These are phyloP conservation scores for Andricus quercusramuli DNA, from an alignment of 2,888 invertebrate species.

Conservation along the genomic window DNA sequence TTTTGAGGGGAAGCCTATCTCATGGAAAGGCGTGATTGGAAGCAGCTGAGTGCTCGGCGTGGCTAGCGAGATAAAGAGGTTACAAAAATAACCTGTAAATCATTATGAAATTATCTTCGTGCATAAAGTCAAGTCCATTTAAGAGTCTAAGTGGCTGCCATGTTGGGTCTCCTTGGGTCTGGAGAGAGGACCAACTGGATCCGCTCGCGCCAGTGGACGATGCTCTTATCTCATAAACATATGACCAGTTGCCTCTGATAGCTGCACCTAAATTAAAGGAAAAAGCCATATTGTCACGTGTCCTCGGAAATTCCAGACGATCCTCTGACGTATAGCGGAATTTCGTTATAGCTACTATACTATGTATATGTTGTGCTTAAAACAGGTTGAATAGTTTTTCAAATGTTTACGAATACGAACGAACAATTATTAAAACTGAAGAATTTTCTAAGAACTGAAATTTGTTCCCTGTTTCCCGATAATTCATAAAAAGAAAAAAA, in stretches of 20 bases:
- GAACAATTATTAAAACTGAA: too few relatives aligned
- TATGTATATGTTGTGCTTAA: not conserved
- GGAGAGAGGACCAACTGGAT: constrained; percentile 57
- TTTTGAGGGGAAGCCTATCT: constrained; percentile 7
- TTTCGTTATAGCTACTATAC: not conserved
- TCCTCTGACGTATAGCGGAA: constrained; percentile 8
- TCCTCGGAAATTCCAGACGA: constrained; percentile 47
- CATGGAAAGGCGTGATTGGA: constrained; percentile 20
- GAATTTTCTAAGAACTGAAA: too few relatives aligned
- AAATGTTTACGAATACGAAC: not conserved
- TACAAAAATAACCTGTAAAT: constrained; percentile 60
- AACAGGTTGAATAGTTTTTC: not conserved
- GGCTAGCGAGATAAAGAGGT: constrained; percentile 45
- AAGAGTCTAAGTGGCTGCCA: constrained; percentile 68
- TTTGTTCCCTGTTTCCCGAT: too few relatives aligned
- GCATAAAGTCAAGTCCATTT: constrained; percentile 69
- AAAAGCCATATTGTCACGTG: constrained; percentile 42
- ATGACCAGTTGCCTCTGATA: constrained; percentile 55
- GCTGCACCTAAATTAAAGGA: constrained; percentile 46
- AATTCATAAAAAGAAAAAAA: too few relatives aligned
- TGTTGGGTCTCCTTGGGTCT: constrained; percentile 55
- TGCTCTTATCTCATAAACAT: constrained; percentile 60
- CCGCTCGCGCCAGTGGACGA: constrained; percentile 46
- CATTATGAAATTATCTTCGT: constrained; percentile 70
- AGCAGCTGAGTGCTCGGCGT: constrained; percentile 20